Percentiles rank a stretch among this genome's conserved stretches.
phyloP scores from a whole-genome alignment of 2,888 invertebrate genomes.

The Cerceris rybyensis region DNA sequence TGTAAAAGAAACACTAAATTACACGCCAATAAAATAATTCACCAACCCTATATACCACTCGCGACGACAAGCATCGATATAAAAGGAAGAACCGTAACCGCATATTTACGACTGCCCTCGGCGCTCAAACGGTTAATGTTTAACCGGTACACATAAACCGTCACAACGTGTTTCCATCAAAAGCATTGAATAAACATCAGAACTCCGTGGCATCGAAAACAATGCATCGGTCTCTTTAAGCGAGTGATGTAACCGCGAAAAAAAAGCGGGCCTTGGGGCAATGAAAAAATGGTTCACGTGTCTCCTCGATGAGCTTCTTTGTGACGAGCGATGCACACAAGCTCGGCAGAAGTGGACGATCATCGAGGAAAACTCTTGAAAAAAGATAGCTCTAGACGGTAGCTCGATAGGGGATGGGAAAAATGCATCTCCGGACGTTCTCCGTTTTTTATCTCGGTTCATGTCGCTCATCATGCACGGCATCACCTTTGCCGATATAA shows the following conservation, averaged over 20 bases:
- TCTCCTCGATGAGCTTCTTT: background rate
- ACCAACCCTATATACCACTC: no score
- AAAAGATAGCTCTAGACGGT: constrained; percentile 4
- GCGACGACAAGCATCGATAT: no score
- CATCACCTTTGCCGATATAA: constrained; percentile 13
- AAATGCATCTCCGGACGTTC: constrained; percentile 10
- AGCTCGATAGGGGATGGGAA: constrained; percentile 4
- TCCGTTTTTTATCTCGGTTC: background rate
- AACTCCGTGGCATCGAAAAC: constrained; percentile 28
- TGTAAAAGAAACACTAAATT: no score
- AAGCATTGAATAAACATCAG: no score
- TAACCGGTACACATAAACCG: no score
- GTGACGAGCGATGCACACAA: background rate
- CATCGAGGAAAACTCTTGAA: constrained; percentile 2
- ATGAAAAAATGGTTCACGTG: constrained; percentile 23
- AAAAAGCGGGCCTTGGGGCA: background rate
- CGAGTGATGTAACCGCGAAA: constrained; percentile 28
- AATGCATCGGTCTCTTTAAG: constrained; percentile 26
- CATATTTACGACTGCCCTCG: no score
- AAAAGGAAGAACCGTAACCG: no score
- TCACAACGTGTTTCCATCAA: no score
- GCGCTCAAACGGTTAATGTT: no score
- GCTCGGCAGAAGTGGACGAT: background rate
- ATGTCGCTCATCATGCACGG: background rate
- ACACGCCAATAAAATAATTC: no score